A percentile compares a stretch with the other conserved stretches of the same genome.
These are phyloP conservation scores for Rutilus rutilus DNA, from an alignment of 2,113 vertebrate genomes.

Conservation along the genomic window DNA sequence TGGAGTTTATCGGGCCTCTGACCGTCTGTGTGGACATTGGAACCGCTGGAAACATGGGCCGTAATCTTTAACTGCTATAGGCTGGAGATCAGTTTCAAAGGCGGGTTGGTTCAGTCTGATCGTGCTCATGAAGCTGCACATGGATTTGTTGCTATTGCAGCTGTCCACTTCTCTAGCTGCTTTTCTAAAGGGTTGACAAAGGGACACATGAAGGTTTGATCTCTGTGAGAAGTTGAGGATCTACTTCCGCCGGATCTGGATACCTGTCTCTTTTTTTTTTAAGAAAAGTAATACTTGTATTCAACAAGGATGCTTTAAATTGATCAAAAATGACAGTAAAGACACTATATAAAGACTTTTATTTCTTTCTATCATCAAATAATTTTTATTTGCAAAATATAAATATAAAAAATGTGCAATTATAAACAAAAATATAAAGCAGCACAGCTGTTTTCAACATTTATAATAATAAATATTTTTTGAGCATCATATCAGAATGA, in stretches of 20 bases:
- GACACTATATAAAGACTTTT: not conserved
- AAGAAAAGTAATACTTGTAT: not conserved
- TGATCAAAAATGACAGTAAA: not conserved
- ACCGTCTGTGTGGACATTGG: slow-evolving; percentile 9
- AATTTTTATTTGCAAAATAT: no score
- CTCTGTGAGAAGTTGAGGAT: not conserved
- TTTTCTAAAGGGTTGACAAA: slow-evolving; percentile 23
- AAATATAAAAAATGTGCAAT: no score
- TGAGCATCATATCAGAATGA: not conserved
- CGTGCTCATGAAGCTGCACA: slow-evolving; percentile 4
- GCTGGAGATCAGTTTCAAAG: slow-evolving; percentile 44
- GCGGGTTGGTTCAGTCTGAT: not conserved
- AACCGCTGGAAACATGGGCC: slow-evolving; percentile 9
- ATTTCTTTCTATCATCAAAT: not conserved
- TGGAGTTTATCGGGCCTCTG: slow-evolving; percentile 7
- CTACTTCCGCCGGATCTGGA: not conserved
- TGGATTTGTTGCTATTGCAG: slow-evolving; percentile 22
- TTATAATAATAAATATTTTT: not conserved
- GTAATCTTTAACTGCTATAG: slow-evolving; percentile 43
- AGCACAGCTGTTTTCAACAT: not conserved
- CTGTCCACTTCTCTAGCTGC: not conserved
- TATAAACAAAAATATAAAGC: not conserved
- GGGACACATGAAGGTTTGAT: not conserved
- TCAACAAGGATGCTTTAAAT: not conserved
- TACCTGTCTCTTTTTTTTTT: not conserved